Conservation (phyloP, 1,140 invertebrate genomes). For the Papilio aristodemus region DNA sequence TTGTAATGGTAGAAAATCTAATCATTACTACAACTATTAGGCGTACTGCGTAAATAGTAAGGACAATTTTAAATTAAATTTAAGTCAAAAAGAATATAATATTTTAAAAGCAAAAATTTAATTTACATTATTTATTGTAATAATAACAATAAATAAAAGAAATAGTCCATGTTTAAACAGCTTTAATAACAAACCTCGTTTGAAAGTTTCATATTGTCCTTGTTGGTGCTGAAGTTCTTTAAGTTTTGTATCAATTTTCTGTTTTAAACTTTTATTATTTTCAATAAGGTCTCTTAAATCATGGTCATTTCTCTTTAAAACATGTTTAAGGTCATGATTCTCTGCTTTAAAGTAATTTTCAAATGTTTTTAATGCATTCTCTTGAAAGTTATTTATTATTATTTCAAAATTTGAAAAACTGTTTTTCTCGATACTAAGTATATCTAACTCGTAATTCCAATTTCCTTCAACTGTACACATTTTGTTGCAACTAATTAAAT, state of each 20-base stretch:
- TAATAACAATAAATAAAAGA: slow-evolving; percentile 12
- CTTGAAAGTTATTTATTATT: slow-evolving; percentile 41
- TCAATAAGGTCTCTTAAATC: slow-evolving; percentile 56
- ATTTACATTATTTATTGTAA: too few species aligned
- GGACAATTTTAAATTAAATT: too few species aligned
- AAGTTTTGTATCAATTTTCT: slow-evolving; percentile 57
- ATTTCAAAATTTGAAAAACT: slow-evolving; percentile 45
- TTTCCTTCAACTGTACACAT: slow-evolving; percentile 59
- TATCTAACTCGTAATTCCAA: slow-evolving; percentile 49
- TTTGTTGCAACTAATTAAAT: slow-evolving; percentile 19
- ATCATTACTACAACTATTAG: too few species aligned
- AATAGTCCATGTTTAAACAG: slow-evolving; percentile 19
- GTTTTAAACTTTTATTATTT: slow-evolving; percentile 55
- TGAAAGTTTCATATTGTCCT: slow-evolving; percentile 58
- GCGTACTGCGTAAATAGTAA: too few species aligned
- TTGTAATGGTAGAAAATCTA: neutral
- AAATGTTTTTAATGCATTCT: slow-evolving; percentile 48
- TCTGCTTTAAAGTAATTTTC: slow-evolving; percentile 47
- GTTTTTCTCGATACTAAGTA: slow-evolving; percentile 44
- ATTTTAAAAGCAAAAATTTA: too few species aligned
- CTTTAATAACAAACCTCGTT: slow-evolving; percentile 51
- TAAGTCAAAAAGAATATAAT: too few species aligned
- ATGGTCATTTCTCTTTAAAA: slow-evolving; percentile 50
- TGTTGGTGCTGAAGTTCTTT: slow-evolving; percentile 53
- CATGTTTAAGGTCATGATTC: slow-evolving; percentile 39